Base-by-base conservation (phyloP, 2,888 invertebrate species). In the Octodonta nipae region DNA sequence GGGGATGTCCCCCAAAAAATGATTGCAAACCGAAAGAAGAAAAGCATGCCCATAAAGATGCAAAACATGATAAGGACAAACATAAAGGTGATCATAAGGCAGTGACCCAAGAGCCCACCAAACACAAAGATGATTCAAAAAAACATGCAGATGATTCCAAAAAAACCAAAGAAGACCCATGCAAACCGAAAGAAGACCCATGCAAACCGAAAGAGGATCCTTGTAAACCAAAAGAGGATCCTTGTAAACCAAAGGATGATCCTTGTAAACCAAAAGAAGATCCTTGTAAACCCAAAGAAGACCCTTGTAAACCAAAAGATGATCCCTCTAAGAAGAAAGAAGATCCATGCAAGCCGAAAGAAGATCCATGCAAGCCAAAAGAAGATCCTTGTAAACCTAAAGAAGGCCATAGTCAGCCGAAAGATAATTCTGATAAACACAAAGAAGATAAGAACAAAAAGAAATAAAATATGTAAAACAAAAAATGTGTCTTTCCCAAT, bases 131-230 rank as follows among this genome's bases (percentile, higher is more conserved):
- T 28, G 38, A 40, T 38, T 20, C 40, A 7, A 38, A 20, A n/a
- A 20, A 39, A 22, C 17, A 28, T 17, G 26, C 33, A 34, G 28
- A 42, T 13, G 35, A 35, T 22, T 32, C 33, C 5, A 35, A 35
- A 15, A 34, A 36, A 17, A 37, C 30, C 15, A 24, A 24, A 11
- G 30, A 38, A 15, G 39, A 43, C 13, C 35, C 36, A 4, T 33
- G 37, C 10, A 41, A 44, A 28, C 37, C 32, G 15, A 44, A 41
- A 32, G 32, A 37, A 32, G 40, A 41, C 31, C 39, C 42, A 3
- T 41, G 35, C 15, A 36, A 41, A 26, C 28, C 30, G 15, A 39
- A 40, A 32, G 35, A 39, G 10, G 45, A 45, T 26, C 36, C 42
- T n/a, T 38, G 40, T 17, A 39, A 40, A 30, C 35, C 32, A 35